A percentile compares a stretch with the other conserved stretches of the same genome.
phyloP scores from a whole-genome alignment of 2,888 invertebrate species.

The Podotricha telesiphe region DNA sequence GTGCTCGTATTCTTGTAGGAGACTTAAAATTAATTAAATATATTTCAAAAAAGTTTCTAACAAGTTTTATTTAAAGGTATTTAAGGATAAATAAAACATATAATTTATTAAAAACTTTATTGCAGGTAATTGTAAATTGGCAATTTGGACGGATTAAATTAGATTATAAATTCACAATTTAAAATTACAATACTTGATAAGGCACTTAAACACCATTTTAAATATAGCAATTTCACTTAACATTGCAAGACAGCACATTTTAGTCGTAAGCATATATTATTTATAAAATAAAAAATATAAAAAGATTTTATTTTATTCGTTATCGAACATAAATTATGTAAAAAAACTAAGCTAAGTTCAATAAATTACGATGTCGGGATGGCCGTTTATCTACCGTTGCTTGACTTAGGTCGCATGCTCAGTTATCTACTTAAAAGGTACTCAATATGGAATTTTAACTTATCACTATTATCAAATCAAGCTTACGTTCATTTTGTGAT shows the following conservation, averaged over 20 bases:
- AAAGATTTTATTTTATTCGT: conserved; percentile 75
- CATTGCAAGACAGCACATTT: conserved; percentile 62
- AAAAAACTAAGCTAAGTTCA: conserved; percentile 69
- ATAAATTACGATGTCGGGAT: conserved; percentile 84
- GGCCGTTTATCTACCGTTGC: conserved; percentile 81
- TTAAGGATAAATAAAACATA: conserved; percentile 44
- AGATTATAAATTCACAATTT: conserved; percentile 58
- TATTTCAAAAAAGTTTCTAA: not conserved
- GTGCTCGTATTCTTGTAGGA: too few relatives aligned
- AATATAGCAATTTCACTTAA: conserved; percentile 61
- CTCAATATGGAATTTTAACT: conserved; percentile 78
- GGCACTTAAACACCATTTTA: conserved; percentile 66
- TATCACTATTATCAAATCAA: conserved; percentile 78
- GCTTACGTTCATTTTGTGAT: conserved; percentile 77
- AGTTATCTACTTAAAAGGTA: conserved; percentile 82
- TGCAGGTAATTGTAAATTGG: conserved; percentile 73
- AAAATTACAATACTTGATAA: conserved; percentile 59
- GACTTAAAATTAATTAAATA: not conserved
- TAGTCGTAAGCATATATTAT: conserved; percentile 68
- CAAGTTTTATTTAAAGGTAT: too few relatives aligned
- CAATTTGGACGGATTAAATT: conserved; percentile 71
- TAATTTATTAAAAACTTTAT: conserved; percentile 64
- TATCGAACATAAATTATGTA: conserved; percentile 74
- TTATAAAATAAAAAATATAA: conserved; percentile 73
- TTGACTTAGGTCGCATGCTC: conserved; percentile 83